phyloP scores from a whole-genome alignment of 2,113 vertebrate species.

The Oreochromis niloticus region DNA sequence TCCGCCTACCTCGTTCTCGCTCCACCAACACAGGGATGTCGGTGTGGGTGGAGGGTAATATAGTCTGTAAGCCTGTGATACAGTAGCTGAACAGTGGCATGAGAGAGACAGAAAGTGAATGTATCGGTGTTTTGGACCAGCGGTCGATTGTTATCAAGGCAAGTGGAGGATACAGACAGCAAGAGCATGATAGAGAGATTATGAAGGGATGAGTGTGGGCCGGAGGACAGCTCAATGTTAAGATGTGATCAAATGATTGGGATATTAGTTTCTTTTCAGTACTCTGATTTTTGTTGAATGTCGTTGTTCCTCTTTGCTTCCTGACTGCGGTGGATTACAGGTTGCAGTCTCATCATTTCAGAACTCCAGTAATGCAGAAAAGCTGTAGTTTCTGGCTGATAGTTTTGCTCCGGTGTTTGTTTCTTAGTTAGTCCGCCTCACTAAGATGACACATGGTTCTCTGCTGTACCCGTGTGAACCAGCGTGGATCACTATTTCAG shows the following conservation, averaged over 20 bases:
- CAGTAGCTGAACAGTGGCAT: conserved; percentile 40
- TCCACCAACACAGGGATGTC: not conserved
- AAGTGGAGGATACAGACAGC: conserved; percentile 42
- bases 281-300: not conserved
- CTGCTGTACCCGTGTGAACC: not conserved
- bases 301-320: not conserved
- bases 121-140: conserved; percentile 46
- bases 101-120: not conserved
- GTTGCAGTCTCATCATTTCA: not conserved
- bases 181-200: conserved; percentile 64
- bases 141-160: conserved; percentile 48
- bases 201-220: conserved; percentile 74
- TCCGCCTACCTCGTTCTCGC: not conserved
- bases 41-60: conserved; percentile 21
- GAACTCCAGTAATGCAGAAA: not conserved
- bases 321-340: not conserved
- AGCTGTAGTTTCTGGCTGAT: not conserved
- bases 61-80: not conserved
- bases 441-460: not conserved
- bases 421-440: not conserved
- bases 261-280: not conserved
- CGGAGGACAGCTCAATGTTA: conserved; percentile 70
- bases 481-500: not conserved
- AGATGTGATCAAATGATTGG: not conserved
- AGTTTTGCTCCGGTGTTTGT: not conserved